These are phyloP conservation scores for Tinea semifulvella DNA, from an alignment of 2,888 invertebrate genomes.

Conservation along the genomic window DNA sequence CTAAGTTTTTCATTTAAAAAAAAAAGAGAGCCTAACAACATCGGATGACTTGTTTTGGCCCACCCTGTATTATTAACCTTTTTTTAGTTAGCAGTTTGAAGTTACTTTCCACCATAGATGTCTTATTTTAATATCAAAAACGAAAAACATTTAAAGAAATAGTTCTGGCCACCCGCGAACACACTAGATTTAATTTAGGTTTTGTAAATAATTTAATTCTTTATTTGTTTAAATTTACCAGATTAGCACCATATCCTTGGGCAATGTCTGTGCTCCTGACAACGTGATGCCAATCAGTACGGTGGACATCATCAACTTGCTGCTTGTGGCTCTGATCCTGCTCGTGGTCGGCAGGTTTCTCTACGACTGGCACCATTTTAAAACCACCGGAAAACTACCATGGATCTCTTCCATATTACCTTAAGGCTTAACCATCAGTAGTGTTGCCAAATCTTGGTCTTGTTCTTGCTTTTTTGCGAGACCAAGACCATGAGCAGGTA, in stretches of 20 bases:
- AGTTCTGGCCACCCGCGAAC: too few species aligned
- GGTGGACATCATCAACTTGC: constrained; percentile 77
- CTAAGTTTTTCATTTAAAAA: background rate
- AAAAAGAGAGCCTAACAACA: background rate
- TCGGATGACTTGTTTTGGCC: background rate
- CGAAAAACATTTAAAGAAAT: too few species aligned
- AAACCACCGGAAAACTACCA: constrained; percentile 80
- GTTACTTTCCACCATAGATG: too few species aligned
- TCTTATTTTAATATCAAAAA: too few species aligned
- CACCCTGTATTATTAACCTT: background rate
- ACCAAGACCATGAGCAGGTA: too few species aligned
- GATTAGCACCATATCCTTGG: constrained; percentile 74
- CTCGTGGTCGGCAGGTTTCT: constrained; percentile 77
- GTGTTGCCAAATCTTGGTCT: too few species aligned
- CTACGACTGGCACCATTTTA: constrained; percentile 85
- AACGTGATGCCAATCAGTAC: constrained; percentile 66
- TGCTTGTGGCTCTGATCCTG: constrained; percentile 73
- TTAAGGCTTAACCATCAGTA: too few species aligned
- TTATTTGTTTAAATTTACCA: constrained; percentile 33
- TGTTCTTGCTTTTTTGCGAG: too few species aligned
- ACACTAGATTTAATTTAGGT: too few species aligned
- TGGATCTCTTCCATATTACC: constrained; percentile 87
- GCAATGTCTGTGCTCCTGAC: constrained; percentile 70
- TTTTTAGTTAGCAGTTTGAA: too few species aligned
- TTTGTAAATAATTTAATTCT: too few species aligned